These are phyloP conservation scores for Graptemys geographica DNA, from an alignment of 2,797 vertebrate genomes.

Conservation along the genomic window DNA sequence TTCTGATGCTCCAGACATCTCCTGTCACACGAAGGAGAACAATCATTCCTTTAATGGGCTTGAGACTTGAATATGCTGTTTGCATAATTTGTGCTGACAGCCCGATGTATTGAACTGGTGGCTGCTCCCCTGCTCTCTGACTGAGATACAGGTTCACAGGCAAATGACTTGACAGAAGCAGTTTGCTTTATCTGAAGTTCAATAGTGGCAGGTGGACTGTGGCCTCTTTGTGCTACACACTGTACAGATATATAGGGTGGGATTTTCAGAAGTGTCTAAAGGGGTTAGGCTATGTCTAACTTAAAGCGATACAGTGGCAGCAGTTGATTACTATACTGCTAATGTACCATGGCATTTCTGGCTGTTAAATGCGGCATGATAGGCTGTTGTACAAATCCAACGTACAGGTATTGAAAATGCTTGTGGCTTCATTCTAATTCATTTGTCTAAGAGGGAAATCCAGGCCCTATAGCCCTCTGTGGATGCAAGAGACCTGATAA, in stretches of 20 bases:
- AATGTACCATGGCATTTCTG: background rate
- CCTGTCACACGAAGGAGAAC: conserved; percentile 24
- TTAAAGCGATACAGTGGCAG: background rate
- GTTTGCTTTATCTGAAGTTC: conserved; percentile 29
- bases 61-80: conserved; percentile 21
- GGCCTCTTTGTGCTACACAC: background rate
- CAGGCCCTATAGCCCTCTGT: background rate
- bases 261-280: too few relatives aligned
- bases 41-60: conserved; percentile 38
- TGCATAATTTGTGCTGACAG: conserved; percentile 44
- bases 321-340: background rate
- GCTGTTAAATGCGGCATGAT: background rate
- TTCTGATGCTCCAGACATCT: conserved; percentile 39
- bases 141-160: background rate
- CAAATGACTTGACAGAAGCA: conserved; percentile 17
- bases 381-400: background rate
- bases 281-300: too few relatives aligned
- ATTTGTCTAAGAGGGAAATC: background rate
- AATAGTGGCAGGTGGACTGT: background rate
- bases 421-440: background rate
- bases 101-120: background rate
- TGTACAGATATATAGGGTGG: too few relatives aligned
- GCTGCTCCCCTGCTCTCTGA: background rate
- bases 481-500: background rate
- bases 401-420: background rate